phyloP scores from a whole-genome alignment of 2,113 vertebrate genomes.

The Boleophthalmus pectinirostris region DNA sequence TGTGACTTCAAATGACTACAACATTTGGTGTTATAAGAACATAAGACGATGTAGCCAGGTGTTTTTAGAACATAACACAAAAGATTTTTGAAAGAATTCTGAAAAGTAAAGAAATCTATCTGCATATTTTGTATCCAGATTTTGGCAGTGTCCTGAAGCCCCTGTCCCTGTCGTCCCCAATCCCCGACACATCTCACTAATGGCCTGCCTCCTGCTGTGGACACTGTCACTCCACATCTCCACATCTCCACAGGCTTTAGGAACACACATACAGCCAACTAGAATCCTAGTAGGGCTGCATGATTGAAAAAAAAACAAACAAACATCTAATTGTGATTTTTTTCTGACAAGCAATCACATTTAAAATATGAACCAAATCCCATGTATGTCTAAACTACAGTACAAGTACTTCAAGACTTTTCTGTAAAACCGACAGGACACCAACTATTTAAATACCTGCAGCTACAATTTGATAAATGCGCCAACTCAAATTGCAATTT shows the following conservation, averaged over 20 bases:
- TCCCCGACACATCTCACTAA: slow-evolving; percentile 32
- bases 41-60: not conserved
- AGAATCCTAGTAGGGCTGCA: not conserved
- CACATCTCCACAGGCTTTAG: slow-evolving; percentile 29
- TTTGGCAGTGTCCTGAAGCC: slow-evolving; percentile 6
- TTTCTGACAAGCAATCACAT: no score
- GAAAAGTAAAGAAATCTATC: not conserved
- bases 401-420: no score
- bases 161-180: slow-evolving; percentile 4
- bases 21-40: not conserved
- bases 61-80: not conserved
- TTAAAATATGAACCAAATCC: no score
- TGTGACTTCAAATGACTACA: not conserved
- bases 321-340: no score
- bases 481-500: no score
- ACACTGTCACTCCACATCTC: slow-evolving; percentile 42
- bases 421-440: no score
- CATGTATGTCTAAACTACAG: no score
- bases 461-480: no score
- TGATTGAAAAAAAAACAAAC: no score
- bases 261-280: not conserved
- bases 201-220: slow-evolving; percentile 46
- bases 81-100: not conserved
- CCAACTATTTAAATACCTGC: no score
- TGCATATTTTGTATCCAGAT: slow-evolving; percentile 7